Conservation (phyloP, 2,888 invertebrate genomes). For the Biston betularia region DNA sequence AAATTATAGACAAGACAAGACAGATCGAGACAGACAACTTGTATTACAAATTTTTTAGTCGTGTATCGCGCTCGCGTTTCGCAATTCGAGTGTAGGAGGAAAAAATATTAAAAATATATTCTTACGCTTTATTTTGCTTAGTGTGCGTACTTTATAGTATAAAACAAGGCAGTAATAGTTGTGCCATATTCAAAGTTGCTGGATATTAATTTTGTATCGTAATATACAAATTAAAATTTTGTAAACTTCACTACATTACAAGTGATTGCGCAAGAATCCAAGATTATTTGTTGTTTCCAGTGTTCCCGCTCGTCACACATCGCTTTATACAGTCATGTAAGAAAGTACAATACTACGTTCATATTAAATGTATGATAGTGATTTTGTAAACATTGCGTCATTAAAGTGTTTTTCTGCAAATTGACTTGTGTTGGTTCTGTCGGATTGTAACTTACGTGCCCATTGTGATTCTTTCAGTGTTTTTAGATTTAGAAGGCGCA, state of each 20-base stretch:
- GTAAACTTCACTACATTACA: background rate
- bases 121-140: too few species aligned
- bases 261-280: constrained; percentile 13
- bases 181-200: background rate
- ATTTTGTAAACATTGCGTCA: constrained; percentile 50
- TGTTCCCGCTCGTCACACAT: background rate
- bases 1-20: too few species aligned
- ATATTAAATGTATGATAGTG: constrained; percentile 11
- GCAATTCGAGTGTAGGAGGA: too few species aligned
- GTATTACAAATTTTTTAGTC: too few species aligned
- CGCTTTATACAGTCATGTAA: background rate
- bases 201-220: background rate
- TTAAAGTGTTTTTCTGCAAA: constrained; percentile 27
- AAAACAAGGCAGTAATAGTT: background rate
- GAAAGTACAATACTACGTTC: background rate
- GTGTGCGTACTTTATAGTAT: too few species aligned
- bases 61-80: too few species aligned
- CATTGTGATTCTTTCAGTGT: constrained; percentile 12
- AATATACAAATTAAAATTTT: too few species aligned
- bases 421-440: background rate
- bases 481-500: constrained; percentile 39
- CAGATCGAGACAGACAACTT: too few species aligned
- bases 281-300: background rate
- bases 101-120: too few species aligned
- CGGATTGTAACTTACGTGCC: background rate